Conservation (phyloP, 1,140 invertebrate genomes). For the Conopomorpha cramerella region DNA sequence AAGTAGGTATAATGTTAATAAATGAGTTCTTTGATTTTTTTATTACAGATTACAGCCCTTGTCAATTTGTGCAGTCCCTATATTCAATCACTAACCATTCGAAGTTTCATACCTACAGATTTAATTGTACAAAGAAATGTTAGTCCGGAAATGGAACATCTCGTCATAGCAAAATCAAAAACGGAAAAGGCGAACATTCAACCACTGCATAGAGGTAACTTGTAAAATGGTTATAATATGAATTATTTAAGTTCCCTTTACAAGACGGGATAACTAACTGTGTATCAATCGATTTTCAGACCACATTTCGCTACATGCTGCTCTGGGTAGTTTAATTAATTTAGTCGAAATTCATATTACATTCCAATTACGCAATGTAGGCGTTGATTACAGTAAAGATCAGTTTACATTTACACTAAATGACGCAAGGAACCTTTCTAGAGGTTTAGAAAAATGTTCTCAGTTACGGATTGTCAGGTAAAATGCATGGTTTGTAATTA, state of each 20-base stretch:
- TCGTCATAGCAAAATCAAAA: too few relatives aligned
- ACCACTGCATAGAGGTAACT: constrained; percentile 27
- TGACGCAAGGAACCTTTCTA: constrained; percentile 49
- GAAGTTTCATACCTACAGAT: constrained; percentile 40
- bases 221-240: too few relatives aligned
- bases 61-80: constrained; percentile 50
- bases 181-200: constrained; percentile 12
- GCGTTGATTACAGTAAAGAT: constrained; percentile 42
- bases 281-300: too few relatives aligned
- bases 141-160: constrained; percentile 44
- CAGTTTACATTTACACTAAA: constrained; percentile 52
- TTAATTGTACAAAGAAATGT: constrained; percentile 35
- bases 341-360: constrained; percentile 51
- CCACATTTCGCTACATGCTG: constrained; percentile 54
- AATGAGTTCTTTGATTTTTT: too few relatives aligned
- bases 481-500: not conserved
- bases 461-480: constrained; percentile 43
- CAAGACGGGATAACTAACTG: too few relatives aligned
- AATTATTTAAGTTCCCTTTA: too few relatives aligned
- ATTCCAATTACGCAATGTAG: constrained; percentile 34
- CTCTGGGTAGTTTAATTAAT: constrained; percentile 42
- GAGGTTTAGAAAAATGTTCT: constrained; percentile 54
- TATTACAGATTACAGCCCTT: constrained; percentile 40
- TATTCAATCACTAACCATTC: constrained; percentile 36
- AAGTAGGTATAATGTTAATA: too few relatives aligned